Base-by-base conservation (phyloP, 2,888 invertebrate genomes). In the Oxycera nigricornis region DNA sequence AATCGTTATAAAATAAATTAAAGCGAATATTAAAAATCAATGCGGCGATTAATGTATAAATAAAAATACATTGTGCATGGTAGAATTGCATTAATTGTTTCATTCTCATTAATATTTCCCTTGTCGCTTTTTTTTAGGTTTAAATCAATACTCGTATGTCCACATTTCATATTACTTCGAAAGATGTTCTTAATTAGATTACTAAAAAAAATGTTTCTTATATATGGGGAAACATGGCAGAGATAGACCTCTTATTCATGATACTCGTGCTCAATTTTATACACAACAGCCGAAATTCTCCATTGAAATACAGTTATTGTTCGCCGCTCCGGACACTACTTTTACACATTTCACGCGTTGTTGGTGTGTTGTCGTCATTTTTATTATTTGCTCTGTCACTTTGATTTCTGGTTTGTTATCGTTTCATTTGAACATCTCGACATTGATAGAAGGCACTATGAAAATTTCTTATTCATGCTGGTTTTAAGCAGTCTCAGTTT, bases 391-490 rank as follows among this genome's bases (percentile, higher is more conserved):
- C 11, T 59, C 14, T 28, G 17, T 14, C 4, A 22, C 4, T 7
- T 55, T 55, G 20, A 6, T 4, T 7, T 26, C 4, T 59, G 28
- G 30, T 52, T 52, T 52, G 20, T 52, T 52, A 52, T 9, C 2
- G 46, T 46, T 2, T 28, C 28, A 50, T 52, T 46, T 68, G 20
- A 68, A 41, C 14, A n/a, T n/a, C n/a, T n/a, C n/a, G n/a, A n/a
- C n/a, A n/a, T n/a, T n/a, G 22, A 31, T 22, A 70, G 76, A 78
- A 79, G 78, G 79, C 79, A 88, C 88, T 89, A 90, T 89, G 90
- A 89, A 82, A 89, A 87, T 83, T 90, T 89, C 86, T 90, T 84
- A 70, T 75, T 89, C 82, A 88, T 85, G 85, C 89, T 90, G 81
- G 89, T 87, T 87, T 90, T 91, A 78, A 83, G 80, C 78, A 83